Evolutionary conservation across 2,888 invertebrate genomes (phyloP).

Genomic region (Alsophila aescularia): DNA sequence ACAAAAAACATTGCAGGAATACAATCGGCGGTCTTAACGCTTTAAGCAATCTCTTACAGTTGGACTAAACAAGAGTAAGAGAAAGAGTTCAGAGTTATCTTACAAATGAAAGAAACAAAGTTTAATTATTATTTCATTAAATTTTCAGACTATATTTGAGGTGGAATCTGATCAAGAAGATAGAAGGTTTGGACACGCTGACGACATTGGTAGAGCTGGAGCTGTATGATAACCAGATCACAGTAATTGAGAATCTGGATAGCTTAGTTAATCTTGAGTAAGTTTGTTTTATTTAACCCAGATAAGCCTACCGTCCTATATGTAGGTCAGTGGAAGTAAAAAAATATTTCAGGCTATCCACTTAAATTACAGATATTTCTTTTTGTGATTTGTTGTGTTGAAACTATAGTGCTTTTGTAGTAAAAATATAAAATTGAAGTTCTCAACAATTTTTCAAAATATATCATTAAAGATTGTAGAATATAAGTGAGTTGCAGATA

Average conservation of each 20-base stretch:
- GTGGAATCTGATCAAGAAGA: slow-evolving; percentile 97
- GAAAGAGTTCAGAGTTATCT: too few relatives aligned
- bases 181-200: slow-evolving; percentile 93
- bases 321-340: neutral
- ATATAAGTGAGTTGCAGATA: neutral
- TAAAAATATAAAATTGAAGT: neutral
- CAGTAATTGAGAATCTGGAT: slow-evolving; percentile 95
- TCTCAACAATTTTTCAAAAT: neutral
- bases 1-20: too few relatives aligned
- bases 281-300: slow-evolving; percentile 64
- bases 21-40: too few relatives aligned
- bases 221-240: slow-evolving; percentile 98
- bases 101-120: too few relatives aligned
- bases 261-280: slow-evolving; percentile 94
- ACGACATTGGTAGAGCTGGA: slow-evolving; percentile 94
- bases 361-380: neutral
- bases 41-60: too few relatives aligned
- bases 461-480: neutral
- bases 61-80: too few relatives aligned
- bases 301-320: neutral
- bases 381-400: neutral
- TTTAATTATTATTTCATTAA: neutral
- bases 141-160: slow-evolving; percentile 89
- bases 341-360: neutral
- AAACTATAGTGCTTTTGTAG: neutral